Evolutionary conservation across 2,113 vertebrate genomes (phyloP).

Genomic region (Hypocryptadius cinnamomeus): DNA sequence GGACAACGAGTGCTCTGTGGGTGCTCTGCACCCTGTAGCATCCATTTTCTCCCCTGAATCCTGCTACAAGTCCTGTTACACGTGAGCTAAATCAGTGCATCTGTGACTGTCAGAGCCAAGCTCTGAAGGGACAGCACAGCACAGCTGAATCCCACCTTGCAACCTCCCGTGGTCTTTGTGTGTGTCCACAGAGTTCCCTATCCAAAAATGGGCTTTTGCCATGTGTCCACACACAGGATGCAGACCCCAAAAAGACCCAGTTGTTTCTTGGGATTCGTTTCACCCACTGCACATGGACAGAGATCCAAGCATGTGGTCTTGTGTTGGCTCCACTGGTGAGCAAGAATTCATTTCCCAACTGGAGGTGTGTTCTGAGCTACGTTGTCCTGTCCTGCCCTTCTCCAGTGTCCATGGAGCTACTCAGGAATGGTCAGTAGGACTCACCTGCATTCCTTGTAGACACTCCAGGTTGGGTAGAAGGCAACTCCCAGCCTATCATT

Average conservation of each 20-base stretch:
- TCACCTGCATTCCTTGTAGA: not conserved
- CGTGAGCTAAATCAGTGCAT: not conserved
- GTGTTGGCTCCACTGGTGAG: not conserved
- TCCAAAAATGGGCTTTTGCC: not conserved
- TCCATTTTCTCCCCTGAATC: not conserved
- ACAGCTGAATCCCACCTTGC: not conserved
- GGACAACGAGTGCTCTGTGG: not conserved
- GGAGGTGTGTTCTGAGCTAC: not conserved
- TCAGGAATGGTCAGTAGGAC: not conserved
- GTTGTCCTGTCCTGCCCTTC: not conserved
- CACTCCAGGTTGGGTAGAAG: not conserved
- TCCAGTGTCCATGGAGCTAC: not conserved
- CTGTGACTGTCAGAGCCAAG: too few relatives aligned
- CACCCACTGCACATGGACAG: not conserved
- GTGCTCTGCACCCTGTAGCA: not conserved
- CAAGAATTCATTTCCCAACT: not conserved
- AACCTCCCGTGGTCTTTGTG: not conserved
- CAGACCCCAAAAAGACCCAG: not conserved
- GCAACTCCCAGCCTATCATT: not conserved
- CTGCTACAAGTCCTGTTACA: not conserved
- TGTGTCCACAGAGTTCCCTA: not conserved
- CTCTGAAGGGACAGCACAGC: not conserved
- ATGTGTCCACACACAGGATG: not conserved
- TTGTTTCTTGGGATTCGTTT: not conserved
- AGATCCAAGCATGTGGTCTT: rapidly evolving